These are phyloP conservation scores for Lordiphosa stackelbergi DNA, from an alignment of 1,140 invertebrate species.

Conservation along the genomic window DNA sequence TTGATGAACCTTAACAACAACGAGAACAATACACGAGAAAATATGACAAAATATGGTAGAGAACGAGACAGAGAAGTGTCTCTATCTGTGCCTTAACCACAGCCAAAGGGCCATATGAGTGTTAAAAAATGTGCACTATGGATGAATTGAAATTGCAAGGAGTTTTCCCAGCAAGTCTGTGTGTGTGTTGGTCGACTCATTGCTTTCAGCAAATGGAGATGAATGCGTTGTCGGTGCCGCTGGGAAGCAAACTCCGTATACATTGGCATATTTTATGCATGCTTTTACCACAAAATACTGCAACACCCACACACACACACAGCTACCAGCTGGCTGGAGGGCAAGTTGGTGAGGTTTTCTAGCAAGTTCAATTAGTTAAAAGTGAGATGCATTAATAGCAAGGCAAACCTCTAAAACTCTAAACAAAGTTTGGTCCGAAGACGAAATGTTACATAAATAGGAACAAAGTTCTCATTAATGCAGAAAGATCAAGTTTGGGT, in stretches of 20 bases:
- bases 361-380: conserved; percentile 24
- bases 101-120: conserved; percentile 67
- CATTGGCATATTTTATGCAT: conserved; percentile 73
- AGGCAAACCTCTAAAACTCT: conserved; percentile 9
- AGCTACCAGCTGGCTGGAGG: conserved; percentile 2
- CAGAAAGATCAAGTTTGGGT: too few relatives aligned
- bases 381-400: too few relatives aligned
- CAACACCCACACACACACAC: conserved; percentile 2
- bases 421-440: conserved; percentile 14
- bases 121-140: conserved; percentile 72
- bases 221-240: conserved; percentile 56
- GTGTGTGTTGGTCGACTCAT: conserved; percentile 42
- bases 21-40: conserved; percentile 30
- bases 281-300: conserved; percentile 46
- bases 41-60: conserved; percentile 64
- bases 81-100: conserved; percentile 18
- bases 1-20: conserved; percentile 62
- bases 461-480: too few relatives aligned
- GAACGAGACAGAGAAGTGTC: conserved; percentile 36
- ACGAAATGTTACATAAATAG: too few relatives aligned
- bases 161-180: conserved; percentile 16
- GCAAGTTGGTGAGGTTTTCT: conserved; percentile 32
- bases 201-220: conserved; percentile 72
- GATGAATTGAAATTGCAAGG: conserved; percentile 61
- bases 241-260: conserved; percentile 30